Conservation (phyloP, 1,140 invertebrate genomes). For the Centruroides vittatus region DNA sequence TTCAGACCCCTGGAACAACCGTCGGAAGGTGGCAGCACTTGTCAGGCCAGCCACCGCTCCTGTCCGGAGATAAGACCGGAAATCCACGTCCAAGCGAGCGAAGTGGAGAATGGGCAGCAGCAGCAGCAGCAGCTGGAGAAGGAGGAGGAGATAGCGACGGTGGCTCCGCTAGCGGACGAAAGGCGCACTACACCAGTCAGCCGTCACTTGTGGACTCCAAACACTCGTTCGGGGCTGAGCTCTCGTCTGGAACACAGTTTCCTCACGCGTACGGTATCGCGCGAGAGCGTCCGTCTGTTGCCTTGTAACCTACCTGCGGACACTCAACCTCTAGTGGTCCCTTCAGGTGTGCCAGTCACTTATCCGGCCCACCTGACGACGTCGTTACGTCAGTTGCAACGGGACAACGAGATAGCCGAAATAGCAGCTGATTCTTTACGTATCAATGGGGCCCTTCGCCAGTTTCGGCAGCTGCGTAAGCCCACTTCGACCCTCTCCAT, state of each 20-base stretch:
- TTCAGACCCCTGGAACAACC: slow-evolving; percentile 16
- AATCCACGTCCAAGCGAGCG: slow-evolving; percentile 8
- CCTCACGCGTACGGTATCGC: slow-evolving; percentile 19
- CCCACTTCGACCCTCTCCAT: slow-evolving; percentile 3
- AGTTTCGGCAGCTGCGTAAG: slow-evolving; percentile 35
- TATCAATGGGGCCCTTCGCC: slow-evolving; percentile 89
- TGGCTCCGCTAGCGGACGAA: neutral
- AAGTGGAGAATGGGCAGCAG: neutral
- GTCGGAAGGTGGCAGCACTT: neutral
- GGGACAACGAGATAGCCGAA: slow-evolving; percentile 67
- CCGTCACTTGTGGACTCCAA: slow-evolving; percentile 20
- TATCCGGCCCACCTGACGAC: slow-evolving; percentile 6
- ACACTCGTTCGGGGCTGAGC: slow-evolving; percentile 18
- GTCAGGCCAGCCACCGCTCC: slow-evolving; percentile 18
- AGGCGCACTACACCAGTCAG: neutral
- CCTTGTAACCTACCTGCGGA: neutral
- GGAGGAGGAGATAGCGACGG: neutral
- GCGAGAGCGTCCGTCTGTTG: slow-evolving; percentile 19
- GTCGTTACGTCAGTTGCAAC: slow-evolving; percentile 13
- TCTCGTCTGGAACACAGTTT: slow-evolving; percentile 21
- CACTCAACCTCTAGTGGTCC: slow-evolving; percentile 6
- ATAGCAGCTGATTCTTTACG: slow-evolving; percentile 93
- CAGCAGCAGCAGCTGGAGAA: slow-evolving; percentile 9
- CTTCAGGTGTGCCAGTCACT: neutral
- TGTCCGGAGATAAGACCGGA: slow-evolving; percentile 21